phyloP scores from a whole-genome alignment of 37 sponge, comb jelly and placozoan genomes.

The Cladorhizidae sp. region DNA sequence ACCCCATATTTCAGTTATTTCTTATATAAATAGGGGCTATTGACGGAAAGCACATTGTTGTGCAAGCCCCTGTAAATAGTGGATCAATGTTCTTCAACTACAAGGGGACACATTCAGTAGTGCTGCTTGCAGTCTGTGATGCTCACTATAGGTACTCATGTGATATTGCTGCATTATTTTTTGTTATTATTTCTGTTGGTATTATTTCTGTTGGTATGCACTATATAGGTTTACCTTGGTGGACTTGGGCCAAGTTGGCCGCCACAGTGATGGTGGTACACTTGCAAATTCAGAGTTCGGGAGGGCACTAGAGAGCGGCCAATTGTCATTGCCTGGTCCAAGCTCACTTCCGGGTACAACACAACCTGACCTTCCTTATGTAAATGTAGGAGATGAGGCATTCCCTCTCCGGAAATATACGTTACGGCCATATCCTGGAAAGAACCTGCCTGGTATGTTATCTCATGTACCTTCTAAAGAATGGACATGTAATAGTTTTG shows the following conservation, averaged over 20 bases:
- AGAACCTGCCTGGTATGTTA: too few species aligned
- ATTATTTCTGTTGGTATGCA: too few species aligned
- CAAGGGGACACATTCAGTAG: constrained; percentile 30
- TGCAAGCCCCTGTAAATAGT: constrained; percentile 35
- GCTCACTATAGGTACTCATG: constrained; percentile 22
- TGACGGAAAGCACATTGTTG: constrained; percentile 46
- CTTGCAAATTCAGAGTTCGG: constrained; percentile 19
- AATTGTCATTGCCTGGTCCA: neutral
- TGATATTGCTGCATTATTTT: neutral
- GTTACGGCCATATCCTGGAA: too few species aligned
- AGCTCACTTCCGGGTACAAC: constrained; percentile 7
- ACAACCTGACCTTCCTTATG: neutral
- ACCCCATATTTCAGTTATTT: too few species aligned
- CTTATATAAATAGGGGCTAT: constrained; percentile 4
- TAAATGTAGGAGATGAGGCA: constrained; percentile 17
- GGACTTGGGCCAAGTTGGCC: constrained; percentile 32
- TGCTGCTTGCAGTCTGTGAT: constrained; percentile 44
- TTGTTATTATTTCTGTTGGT: neutral
- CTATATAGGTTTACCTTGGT: constrained; percentile 25
- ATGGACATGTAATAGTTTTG: too few species aligned
- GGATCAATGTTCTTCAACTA: constrained; percentile 39
- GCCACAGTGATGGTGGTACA: constrained; percentile 40
- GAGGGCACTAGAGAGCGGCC: too few species aligned
- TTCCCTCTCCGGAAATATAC: constrained; percentile 6
- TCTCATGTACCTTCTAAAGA: too few species aligned